Evolutionary conservation across 2,797 vertebrate species (phyloP).

Genomic region (Typhlichthys subterraneus): DNA sequence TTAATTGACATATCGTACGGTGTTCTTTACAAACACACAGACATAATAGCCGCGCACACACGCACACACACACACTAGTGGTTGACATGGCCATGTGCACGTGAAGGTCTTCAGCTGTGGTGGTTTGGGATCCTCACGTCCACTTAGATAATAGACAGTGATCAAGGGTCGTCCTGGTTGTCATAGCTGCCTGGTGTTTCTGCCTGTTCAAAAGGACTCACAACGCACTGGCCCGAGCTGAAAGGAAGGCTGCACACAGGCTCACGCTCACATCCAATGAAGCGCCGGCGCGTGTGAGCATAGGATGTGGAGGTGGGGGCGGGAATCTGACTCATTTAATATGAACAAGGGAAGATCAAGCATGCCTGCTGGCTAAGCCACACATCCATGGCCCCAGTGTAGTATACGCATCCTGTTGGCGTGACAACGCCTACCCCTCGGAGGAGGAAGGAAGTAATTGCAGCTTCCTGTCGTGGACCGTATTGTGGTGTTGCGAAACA

Average conservation of each 20-base stretch:
- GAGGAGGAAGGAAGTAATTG: too few species aligned
- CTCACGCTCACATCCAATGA: constrained; percentile 74
- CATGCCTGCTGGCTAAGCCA: constrained; percentile 44
- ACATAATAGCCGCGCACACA: constrained; percentile 16
- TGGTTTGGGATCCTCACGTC: constrained; percentile 70
- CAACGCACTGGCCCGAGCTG: constrained; percentile 70
- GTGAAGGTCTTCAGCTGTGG: constrained; percentile 38
- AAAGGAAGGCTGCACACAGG: constrained; percentile 68
- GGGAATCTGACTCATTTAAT: constrained; percentile 73
- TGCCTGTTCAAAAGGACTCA: constrained; percentile 78
- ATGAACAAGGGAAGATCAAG: constrained; percentile 74
- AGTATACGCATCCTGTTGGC: background rate
- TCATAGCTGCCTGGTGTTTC: constrained; percentile 71
- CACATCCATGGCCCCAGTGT: constrained; percentile 39
- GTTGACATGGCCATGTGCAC: constrained; percentile 6
- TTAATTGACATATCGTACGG: background rate
- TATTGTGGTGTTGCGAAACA: too few species aligned
- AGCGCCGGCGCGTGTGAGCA: constrained; percentile 47
- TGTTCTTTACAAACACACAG: constrained; percentile 13
- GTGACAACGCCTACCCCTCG: too few species aligned
- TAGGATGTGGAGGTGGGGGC: constrained; percentile 62
- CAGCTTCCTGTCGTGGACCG: too few species aligned
- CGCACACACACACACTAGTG: constrained; percentile 30
- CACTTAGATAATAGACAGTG: constrained; percentile 77
- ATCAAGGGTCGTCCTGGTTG: constrained; percentile 77